Conservation (phyloP, 2,888 invertebrate species). For the Caenorhabditis drosophilae region DNA sequence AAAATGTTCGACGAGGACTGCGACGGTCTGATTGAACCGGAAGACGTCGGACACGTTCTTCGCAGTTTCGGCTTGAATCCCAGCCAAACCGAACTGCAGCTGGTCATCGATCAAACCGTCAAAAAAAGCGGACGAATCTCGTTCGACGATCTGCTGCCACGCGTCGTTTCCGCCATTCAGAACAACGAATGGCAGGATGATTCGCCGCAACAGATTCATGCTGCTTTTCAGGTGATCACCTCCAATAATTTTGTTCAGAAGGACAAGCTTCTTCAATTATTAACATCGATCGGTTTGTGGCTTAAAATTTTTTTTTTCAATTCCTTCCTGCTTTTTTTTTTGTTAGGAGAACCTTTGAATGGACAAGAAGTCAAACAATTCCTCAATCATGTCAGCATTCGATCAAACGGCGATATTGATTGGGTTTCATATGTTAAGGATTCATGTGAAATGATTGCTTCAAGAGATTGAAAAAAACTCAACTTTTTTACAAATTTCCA, state of each 20-base stretch:
- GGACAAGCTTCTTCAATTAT: constrained; percentile 22
- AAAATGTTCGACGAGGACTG: constrained; percentile 49
- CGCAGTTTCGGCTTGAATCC: constrained; percentile 41
- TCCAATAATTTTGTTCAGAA: constrained; percentile 36
- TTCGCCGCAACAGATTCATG: constrained; percentile 26
- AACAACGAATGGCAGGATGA: constrained; percentile 42
- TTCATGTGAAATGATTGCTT: constrained; percentile 36
- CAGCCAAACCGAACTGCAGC: constrained; percentile 31
- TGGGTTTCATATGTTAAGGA: constrained; percentile 54
- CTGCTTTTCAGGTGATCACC: constrained; percentile 36
- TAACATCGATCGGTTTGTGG: constrained; percentile 25
- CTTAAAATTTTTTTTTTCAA: neutral
- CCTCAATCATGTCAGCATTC: constrained; percentile 49
- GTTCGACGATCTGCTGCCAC: constrained; percentile 37
- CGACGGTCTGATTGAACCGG: constrained; percentile 36
- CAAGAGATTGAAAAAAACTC: constrained; percentile 20
- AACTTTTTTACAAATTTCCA: no score
- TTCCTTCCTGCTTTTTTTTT: neutral
- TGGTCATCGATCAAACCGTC: constrained; percentile 24
- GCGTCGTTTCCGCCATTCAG: constrained; percentile 38
- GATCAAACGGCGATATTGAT: constrained; percentile 50
- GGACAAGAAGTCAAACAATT: constrained; percentile 55
- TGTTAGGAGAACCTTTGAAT: constrained; percentile 47
- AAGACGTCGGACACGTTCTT: constrained; percentile 36
- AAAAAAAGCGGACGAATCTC: constrained; percentile 25